Evolutionary conservation across 2,888 invertebrate genomes (phyloP), one percentile per base, ranked within the genome.

Genomic region (Luperina testacea): DNA sequence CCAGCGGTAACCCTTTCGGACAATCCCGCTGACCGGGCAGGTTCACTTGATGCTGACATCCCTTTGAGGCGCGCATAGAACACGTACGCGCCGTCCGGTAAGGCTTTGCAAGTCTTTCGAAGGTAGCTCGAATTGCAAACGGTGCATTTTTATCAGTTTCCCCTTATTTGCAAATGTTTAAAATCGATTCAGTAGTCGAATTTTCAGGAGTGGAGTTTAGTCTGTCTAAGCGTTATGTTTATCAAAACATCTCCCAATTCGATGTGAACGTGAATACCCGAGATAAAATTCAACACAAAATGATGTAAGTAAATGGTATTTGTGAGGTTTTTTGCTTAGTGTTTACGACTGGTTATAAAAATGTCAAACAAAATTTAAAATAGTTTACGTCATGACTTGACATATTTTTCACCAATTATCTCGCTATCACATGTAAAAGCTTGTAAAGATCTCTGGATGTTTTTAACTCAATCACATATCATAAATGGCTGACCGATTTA

Each of bases 181-280:
- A 27, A 15, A 63, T 63, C 13, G 2, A 61, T 27, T 27, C 15
- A 27, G 61, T 15, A 15, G 5, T 27, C 15, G 7, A 61, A 63
- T 7, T 32, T 63, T 63, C 17, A 63, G 63, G 17, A 32, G 1
- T 63, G 17, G 32, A 63, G 15, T 8, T 27, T 2, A 32, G 17
- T 32, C n/a, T 11, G 17, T 32, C 20, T 20, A 59, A 3, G 20
- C 20, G 27, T 63, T 17, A 27, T 65, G 17, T 24, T 67, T 24
- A 48, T 65, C 32, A 32, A 65, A 48, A 65, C 15, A 27, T 27
- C 11, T 27, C 8, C 15, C 7, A 65, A 67, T 24, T 32, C 15
- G 24, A 65, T 48, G 38, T n/a, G n/a, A 48, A 48, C 17, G 48
- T 73, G n/a, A 48, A 48, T 32, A 72, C 72, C 64, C 32, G 24